Conservation (phyloP, 2,888 invertebrate genomes). For the Punctoribates punctum region DNA sequence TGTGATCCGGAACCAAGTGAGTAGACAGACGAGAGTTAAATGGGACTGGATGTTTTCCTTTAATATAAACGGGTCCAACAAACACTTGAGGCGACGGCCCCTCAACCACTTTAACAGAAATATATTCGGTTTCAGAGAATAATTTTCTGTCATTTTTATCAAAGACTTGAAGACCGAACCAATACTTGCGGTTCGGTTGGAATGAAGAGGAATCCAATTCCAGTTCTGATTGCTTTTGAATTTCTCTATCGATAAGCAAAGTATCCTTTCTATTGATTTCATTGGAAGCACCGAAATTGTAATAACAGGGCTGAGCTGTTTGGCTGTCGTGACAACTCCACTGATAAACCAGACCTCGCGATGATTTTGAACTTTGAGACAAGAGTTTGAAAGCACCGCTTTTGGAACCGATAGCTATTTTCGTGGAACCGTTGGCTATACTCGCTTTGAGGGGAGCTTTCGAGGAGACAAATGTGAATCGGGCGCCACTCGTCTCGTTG, state of each 20-base stretch:
- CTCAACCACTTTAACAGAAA: constrained; percentile 44
- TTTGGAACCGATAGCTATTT: constrained; percentile 41
- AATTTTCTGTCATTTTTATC: constrained; percentile 46
- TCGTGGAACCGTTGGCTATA: constrained; percentile 40
- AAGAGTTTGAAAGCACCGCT: constrained; percentile 39
- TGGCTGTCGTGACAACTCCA: constrained; percentile 48
- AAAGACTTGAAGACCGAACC: constrained; percentile 47
- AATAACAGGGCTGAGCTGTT: constrained; percentile 42
- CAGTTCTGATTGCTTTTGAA: constrained; percentile 30
- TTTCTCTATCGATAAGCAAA: constrained; percentile 34
- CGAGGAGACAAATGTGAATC: constrained; percentile 30
- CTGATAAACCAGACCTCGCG: constrained; percentile 45
- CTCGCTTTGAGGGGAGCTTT: constrained; percentile 40
- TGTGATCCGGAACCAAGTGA: constrained; percentile 41
- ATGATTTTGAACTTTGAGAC: constrained; percentile 34
- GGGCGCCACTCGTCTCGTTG: constrained; percentile 43
- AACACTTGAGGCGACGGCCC: constrained; percentile 47
- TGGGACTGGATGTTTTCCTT: constrained; percentile 40
- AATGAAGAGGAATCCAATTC: constrained; percentile 33
- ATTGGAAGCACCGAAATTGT: constrained; percentile 39
- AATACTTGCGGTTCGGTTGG: constrained; percentile 45
- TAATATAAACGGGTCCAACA: constrained; percentile 41
- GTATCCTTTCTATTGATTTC: constrained; percentile 14
- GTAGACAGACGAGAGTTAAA: constrained; percentile 39
- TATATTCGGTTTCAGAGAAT: constrained; percentile 44